These are phyloP conservation scores for Yoshiicerus persimilis DNA, from an alignment of 1,140 invertebrate genomes.

Conservation along the genomic window DNA sequence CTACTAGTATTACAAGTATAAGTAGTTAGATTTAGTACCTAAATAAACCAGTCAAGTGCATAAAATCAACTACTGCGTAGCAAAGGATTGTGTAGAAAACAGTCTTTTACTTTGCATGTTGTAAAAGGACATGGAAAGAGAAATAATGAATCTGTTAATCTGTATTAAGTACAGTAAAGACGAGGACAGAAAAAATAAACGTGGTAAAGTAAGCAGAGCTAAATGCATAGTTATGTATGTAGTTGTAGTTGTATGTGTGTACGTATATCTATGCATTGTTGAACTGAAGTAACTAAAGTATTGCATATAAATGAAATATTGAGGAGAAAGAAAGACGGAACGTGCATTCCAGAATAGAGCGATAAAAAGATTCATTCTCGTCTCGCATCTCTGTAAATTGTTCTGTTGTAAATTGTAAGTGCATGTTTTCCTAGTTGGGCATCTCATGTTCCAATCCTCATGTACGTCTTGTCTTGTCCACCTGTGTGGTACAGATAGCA, in stretches of 20 bases:
- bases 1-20: background rate
- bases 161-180: background rate
- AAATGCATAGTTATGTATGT: background rate
- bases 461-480: background rate
- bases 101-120: too few species aligned
- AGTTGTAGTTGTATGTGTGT: background rate
- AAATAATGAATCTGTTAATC: background rate
- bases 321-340: background rate
- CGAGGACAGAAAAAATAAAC: background rate
- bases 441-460: slow-evolving; percentile 8
- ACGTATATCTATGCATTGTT: background rate
- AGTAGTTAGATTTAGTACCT: background rate
- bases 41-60: background rate
- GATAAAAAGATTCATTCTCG: slow-evolving; percentile 21
- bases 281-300: background rate
- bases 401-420: slow-evolving; percentile 22
- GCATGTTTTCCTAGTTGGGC: slow-evolving; percentile 21
- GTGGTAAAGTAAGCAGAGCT: background rate
- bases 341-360: slow-evolving; percentile 25
- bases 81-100: too few species aligned
- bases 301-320: background rate
- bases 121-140: background rate
- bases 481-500: background rate
- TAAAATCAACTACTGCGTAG: background rate
- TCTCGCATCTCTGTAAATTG: background rate